Evolutionary conservation across 92 coral and sea anemone species (phyloP).

Genomic region (Nematostella vectensis): DNA sequence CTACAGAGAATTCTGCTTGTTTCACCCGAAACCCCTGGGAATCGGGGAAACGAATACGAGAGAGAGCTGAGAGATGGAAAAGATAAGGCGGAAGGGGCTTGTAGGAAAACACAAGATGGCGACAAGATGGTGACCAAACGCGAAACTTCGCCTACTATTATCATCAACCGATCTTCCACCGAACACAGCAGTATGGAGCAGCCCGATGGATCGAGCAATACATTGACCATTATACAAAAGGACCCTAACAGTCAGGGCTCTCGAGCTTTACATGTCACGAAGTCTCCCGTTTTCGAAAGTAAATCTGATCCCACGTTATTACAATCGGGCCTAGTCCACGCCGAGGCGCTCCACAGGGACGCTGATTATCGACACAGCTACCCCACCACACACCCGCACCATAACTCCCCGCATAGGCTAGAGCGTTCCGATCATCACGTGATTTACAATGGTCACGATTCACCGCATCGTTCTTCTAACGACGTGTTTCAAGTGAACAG

Average conservation of each 20-base stretch:
- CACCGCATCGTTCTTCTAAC: conserved; percentile 23
- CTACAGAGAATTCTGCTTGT: conserved; percentile 12
- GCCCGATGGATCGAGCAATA: too few relatives aligned
- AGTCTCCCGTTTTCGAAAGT: too few relatives aligned
- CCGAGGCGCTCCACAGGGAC: too few relatives aligned
- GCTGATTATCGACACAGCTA: background rate
- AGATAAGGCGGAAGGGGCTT: background rate
- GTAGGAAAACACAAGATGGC: background rate
- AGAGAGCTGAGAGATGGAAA: background rate
- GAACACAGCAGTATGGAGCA: too few relatives aligned
- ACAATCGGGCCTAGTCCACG: too few relatives aligned
- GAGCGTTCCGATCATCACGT: conserved; percentile 46
- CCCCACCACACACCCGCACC: background rate
- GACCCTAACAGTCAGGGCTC: too few relatives aligned
- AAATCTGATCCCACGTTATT: too few relatives aligned
- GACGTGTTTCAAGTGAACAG: conserved; percentile 17
- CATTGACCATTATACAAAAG: too few relatives aligned
- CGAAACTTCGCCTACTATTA: background rate
- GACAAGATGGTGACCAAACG: background rate
- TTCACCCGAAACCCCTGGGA: background rate
- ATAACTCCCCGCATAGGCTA: conserved; percentile 3
- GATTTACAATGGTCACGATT: conserved; percentile 43
- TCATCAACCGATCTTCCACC: background rate
- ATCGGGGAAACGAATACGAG: background rate
- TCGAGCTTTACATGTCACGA: too few relatives aligned